A percentile compares a stretch with the other conserved stretches of the same genome.
These are phyloP conservation scores for Phacellophora camtschatica DNA, from an alignment of 30 jellyfish, hydroid and myxozoan species.

Conservation along the genomic window DNA sequence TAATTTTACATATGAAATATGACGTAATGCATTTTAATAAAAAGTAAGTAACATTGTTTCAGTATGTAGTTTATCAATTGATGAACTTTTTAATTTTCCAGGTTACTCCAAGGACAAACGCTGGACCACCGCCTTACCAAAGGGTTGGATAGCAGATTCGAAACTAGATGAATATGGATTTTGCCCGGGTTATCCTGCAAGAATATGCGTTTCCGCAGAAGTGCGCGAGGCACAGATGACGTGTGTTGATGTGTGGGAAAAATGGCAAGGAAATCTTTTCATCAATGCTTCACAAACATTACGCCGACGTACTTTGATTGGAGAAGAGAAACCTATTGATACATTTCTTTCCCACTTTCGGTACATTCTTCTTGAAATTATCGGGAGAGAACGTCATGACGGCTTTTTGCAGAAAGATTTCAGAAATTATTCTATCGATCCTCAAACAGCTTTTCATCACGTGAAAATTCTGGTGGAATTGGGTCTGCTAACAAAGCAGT, in stretches of 20 bases:
- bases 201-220: not conserved
- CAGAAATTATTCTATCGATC: constrained; percentile 64
- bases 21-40: too few species aligned
- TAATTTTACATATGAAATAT: too few species aligned
- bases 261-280: constrained; percentile 63
- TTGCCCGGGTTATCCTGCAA: constrained; percentile 20
- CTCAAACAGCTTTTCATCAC: constrained; percentile 79
- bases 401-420: constrained; percentile 87
- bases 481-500: constrained; percentile 80
- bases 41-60: too few species aligned
- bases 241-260: not conserved
- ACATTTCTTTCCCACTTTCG: constrained; percentile 34
- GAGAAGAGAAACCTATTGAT: constrained; percentile 47
- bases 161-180: constrained; percentile 10
- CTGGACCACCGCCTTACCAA: constrained; percentile 8
- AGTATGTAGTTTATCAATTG: too few species aligned
- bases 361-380: constrained; percentile 63
- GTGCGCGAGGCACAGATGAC: not conserved
- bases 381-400: constrained; percentile 67
- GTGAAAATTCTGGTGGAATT: constrained; percentile 38
- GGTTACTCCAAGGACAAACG: too few species aligned
- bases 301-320: constrained; percentile 61
- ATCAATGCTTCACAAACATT: constrained; percentile 67
- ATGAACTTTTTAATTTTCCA: too few species aligned
- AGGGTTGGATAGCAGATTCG: constrained; percentile 38